A percentile compares a stretch with the other conserved stretches of the same genome.
Evolutionary conservation across 1,140 invertebrate genomes (phyloP).

Genomic region (Thalassaphorura encarpata): DNA sequence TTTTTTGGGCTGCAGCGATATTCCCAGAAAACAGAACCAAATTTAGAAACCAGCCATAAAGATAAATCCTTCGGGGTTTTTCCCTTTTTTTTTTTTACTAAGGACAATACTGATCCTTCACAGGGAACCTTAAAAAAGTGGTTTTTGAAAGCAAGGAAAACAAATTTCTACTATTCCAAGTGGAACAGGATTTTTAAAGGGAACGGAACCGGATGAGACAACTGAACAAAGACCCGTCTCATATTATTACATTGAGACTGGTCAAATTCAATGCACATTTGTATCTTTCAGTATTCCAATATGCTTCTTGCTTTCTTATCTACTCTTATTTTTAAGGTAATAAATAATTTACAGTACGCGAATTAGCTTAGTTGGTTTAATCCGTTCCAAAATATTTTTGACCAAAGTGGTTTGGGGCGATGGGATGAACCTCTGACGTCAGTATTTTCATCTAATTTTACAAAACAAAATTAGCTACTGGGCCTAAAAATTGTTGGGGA

Average conservation of each 20-base stretch:
- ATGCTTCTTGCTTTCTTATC: neutral
- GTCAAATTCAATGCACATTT: no score
- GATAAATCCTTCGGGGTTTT: no score
- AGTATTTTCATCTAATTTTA: constrained; percentile 72
- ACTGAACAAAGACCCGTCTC: no score
- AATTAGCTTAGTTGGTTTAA: constrained; percentile 44
- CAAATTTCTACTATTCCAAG: neutral
- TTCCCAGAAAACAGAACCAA: no score
- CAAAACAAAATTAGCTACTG: neutral
- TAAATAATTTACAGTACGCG: neutral
- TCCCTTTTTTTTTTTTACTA: no score
- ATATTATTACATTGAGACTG: no score
- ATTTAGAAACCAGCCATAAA: no score
- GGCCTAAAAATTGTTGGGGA: neutral
- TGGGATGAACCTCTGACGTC: constrained; percentile 85
- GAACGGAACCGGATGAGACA: no score
- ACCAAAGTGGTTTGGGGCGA: constrained; percentile 97
- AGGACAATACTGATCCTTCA: no score
- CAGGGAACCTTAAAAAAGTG: no score
- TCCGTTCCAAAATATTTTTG: constrained; percentile 98
- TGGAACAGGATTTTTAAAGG: no score
- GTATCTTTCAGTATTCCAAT: neutral
- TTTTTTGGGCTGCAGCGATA: no score
- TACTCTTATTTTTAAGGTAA: neutral
- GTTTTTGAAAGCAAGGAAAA: constrained; percentile 1